Base-by-base conservation (phyloP, 2,113 vertebrate species). In the Tragulus kanchil region DNA sequence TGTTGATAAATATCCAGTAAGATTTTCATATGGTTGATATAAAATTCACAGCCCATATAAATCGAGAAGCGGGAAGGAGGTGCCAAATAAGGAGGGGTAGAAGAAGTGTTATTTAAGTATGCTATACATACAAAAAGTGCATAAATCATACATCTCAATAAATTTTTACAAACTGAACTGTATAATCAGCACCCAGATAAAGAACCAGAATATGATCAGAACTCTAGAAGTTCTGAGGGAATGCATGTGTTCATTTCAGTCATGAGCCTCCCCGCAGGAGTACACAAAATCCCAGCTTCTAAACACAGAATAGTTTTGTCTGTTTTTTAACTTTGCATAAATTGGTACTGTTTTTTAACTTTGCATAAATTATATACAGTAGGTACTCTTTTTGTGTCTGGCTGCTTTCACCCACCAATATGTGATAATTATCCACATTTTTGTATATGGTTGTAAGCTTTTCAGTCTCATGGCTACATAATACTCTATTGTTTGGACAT, bases 1-100 rank as follows among this genome's bases (percentile, higher is more conserved):
- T 42, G 15, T 48, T 96, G 31, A 75, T n/a, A 78, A 95, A 90
- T 87, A 87, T 67, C 16, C 19, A 75, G 77, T 89, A 90, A 87
- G 36, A 89, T 81, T 75, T 16, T 75, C 21, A 67, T 28, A 54
- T 45, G 17, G 25, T 23, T 91, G 77, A 82, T 71, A 58, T 0
- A 59, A 96, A 45, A 95, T 90, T 87, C 50, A 52, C n/a, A 82
- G 28, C 12, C 2, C 69, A 5, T 88, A 50, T 78, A 90, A 89
- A 25, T 31, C 62, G 54, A 93, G 50, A 79, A 65, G 50, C 67
- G 50, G 45, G 45, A 84, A 81, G 8, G 25, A 36, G 21, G 31
- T 94, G 45, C 17, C 65, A 94, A 31, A 48, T 54, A 90, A 79
- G 11, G 28, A 58, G 54, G 13, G 19, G 12, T 42, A 11, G 12